Conservation (phyloP, 2,113 vertebrate species). For the Caloenas nicobarica region DNA sequence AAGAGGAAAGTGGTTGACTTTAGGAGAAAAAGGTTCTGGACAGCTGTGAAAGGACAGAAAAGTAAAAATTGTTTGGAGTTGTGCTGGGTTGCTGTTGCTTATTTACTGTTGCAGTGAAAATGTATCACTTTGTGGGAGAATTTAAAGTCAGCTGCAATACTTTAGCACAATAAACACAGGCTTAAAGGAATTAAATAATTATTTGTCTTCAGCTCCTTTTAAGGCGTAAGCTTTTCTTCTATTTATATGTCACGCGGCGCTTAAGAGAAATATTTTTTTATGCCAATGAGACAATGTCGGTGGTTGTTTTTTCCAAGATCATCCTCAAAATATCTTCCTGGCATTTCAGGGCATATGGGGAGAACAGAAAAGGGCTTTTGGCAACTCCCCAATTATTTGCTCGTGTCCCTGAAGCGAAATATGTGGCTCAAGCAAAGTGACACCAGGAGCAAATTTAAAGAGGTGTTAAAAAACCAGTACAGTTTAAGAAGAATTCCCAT, state of each 20-base stretch:
- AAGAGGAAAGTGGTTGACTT: not conserved
- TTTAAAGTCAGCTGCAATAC: not conserved
- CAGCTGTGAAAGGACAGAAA: not conserved
- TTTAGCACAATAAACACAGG: not conserved
- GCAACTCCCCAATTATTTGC: not conserved
- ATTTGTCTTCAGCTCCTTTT: not conserved
- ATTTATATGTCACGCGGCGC: not conserved
- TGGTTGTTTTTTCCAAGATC: not conserved
- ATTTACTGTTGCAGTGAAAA: not conserved
- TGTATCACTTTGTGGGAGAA: not conserved
- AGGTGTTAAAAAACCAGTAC: not conserved
- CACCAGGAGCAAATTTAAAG: not conserved
- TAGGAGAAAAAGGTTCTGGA: not conserved
- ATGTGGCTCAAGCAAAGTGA: not conserved
- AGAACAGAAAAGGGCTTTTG: not conserved
- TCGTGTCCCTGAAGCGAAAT: not conserved
- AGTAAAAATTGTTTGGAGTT: not conserved
- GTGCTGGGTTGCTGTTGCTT: not conserved
- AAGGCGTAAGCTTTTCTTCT: not conserved
- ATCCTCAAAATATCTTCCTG: not conserved
- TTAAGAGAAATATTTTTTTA: not conserved
- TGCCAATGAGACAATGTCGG: not conserved
- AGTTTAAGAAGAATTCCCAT: not conserved
- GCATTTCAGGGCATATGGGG: not conserved
- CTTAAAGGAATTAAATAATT: not conserved